Evolutionary conservation across 2,888 invertebrate genomes (phyloP), one percentile per base, ranked within the genome.

Genomic region (Drosophila trichaetosa): DNA sequence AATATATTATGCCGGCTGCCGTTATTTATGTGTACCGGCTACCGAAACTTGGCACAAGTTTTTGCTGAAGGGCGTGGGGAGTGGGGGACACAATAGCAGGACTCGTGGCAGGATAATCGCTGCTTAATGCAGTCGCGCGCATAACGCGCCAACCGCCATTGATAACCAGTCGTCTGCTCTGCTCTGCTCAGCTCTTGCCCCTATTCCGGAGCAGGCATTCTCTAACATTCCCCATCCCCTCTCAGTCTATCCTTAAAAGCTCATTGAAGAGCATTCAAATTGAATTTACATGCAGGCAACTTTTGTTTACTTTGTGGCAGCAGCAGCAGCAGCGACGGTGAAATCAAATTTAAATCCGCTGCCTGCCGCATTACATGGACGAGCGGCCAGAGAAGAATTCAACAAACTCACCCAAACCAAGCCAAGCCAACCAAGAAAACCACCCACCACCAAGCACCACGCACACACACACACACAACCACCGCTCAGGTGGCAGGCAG

Each of bases 221-320:
- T 33, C 56, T 18, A 48, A 40, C 34, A 36, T 46, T 18, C 48
- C 46, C 11, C 54, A 27, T 49, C 48, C 42, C 49, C 11, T 21
- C 24, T 8, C 24, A 40, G 18, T 40, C 36, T 69, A 75, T 63
- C 66, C 66, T 76, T 74, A 74, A 70, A 79, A 75, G 77, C 77
- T 76, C 89, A 90, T 90, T 88, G 90, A 83, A 86, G 83, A 81
- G 87, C 82, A 83, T 89, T 89, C 82, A 90, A 90, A 89, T 89
- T 90, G 82, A 88, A 90, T 90, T 90, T 89, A 75, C 83, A 83
- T 89, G 89, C 87, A 79, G 80, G 83, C 86, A 80, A 73, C 73
- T 89, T 89, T 78, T 84, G 83, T 84, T 89, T 87, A 79, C 88
- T 59, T 77, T 75, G 69, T 76, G 73, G 69, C 79, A 70, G 68